Evolutionary conservation across 2,113 vertebrate genomes (phyloP).

Genomic region (Salminus brasiliensis): DNA sequence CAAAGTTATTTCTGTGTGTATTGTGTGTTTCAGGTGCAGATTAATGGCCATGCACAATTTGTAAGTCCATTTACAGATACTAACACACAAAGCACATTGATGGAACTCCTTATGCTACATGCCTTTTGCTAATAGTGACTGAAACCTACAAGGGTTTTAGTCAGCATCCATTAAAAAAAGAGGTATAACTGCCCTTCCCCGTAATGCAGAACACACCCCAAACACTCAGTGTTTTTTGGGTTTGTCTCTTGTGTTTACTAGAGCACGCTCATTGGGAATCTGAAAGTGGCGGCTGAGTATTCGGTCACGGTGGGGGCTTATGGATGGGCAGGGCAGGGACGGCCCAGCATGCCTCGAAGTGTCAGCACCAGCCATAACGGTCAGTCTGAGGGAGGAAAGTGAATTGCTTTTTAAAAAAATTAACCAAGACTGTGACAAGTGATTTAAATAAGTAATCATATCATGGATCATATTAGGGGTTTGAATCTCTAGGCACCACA

Average conservation of each 20-base stretch:
- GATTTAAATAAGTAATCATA: too few species aligned
- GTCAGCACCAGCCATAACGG: conserved; percentile 78
- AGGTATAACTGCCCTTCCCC: too few species aligned
- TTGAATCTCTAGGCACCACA: too few species aligned
- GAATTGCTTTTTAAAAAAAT: neutral
- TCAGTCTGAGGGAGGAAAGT: conserved; percentile 55
- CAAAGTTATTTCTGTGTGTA: neutral
- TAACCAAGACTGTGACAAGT: too few species aligned
- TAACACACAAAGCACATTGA: neutral
- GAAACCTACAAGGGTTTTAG: too few species aligned
- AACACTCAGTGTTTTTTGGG: neutral
- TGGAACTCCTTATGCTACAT: too few species aligned
- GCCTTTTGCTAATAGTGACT: too few species aligned
- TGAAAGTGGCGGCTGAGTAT: conserved; percentile 76
- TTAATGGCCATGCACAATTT: conserved; percentile 71
- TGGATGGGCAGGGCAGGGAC: conserved; percentile 74
- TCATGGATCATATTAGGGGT: too few species aligned
- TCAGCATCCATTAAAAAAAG: too few species aligned
- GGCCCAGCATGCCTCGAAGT: conserved; percentile 73
- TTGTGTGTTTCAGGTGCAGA: conserved; percentile 61
- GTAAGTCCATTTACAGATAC: conserved; percentile 66
- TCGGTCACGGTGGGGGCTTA: conserved; percentile 77
- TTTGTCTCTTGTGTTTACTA: conserved; percentile 45
- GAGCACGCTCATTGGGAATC: conserved; percentile 74
- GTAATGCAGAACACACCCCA: neutral